Evolutionary conservation across 2,797 vertebrate species (phyloP).

Genomic region (Stomatorhinus walkeri): DNA sequence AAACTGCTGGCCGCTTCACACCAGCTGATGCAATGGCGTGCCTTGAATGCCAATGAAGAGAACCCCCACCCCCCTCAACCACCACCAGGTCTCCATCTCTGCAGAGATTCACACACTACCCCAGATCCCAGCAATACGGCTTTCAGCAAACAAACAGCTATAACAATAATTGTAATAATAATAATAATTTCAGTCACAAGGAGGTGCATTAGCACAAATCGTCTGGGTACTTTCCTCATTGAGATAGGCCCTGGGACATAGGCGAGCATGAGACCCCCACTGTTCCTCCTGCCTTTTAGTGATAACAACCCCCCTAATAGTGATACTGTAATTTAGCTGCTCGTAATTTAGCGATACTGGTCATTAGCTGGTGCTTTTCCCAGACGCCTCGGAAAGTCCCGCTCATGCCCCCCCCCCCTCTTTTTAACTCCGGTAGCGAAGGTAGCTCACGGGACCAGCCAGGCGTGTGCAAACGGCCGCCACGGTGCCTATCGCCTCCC

Average conservation of each 20-base stretch:
- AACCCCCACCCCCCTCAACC: constrained; percentile 40
- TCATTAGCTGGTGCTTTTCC: background rate
- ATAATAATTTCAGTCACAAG: background rate
- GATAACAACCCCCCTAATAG: background rate
- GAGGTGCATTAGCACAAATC: background rate
- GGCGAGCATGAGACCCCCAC: background rate
- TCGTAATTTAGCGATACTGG: background rate
- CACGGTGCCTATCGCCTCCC: background rate
- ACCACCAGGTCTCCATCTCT: constrained; percentile 32
- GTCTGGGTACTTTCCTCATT: background rate
- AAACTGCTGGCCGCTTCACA: constrained; percentile 62
- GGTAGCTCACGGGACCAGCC: background rate
- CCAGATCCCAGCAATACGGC: background rate
- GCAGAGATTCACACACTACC: constrained; percentile 30
- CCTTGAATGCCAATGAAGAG: constrained; percentile 62
- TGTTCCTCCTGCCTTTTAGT: background rate
- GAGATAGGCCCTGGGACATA: background rate
- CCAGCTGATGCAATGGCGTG: constrained; percentile 57
- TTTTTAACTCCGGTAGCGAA: background rate
- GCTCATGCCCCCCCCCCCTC: background rate
- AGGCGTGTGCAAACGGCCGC: background rate
- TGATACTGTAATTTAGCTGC: constrained; percentile 24
- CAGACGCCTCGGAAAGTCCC: background rate
- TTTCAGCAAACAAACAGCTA: background rate
- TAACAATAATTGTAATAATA: background rate